These are phyloP conservation scores for Ranitomeya imitator DNA, from an alignment of 2,113 vertebrate species.

Conservation along the genomic window DNA sequence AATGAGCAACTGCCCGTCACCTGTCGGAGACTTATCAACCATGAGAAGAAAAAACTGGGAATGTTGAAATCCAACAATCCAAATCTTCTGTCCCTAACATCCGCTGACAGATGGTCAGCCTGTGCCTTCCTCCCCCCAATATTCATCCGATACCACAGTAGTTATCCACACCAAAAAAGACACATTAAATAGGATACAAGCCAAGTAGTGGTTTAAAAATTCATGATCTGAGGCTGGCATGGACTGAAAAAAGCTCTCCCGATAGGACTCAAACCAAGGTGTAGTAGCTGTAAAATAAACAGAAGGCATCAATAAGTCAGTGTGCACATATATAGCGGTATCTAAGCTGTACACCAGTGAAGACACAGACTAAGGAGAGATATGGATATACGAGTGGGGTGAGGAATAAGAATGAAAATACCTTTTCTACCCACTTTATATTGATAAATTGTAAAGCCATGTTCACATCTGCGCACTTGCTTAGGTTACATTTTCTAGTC, in stretches of 20 bases:
- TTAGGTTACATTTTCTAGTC: no score
- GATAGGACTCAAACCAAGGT: slow-evolving; percentile 96
- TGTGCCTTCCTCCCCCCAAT: no score
- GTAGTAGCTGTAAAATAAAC: slow-evolving; percentile 84
- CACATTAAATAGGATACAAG: slow-evolving; percentile 89
- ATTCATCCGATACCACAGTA: no score
- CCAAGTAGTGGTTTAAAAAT: slow-evolving; percentile 96
- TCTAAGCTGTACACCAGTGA: neutral
- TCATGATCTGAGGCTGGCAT: slow-evolving; percentile 96
- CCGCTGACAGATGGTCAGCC: no score
- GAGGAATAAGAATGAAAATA: slow-evolving; percentile 1
- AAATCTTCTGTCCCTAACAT: no score
- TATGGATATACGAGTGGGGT: neutral
- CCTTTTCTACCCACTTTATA: neutral
- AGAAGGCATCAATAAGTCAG: neutral
- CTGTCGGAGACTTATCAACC: no score
- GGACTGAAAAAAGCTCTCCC: slow-evolving; percentile 93
- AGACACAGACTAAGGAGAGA: neutral
- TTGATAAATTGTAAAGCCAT: no score
- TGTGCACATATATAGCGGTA: neutral
- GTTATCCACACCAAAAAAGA: neutral
- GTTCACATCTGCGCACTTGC: no score
- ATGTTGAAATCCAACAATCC: no score
- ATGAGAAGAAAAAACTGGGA: no score
- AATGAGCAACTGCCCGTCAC: no score